phyloP scores from a whole-genome alignment of 2,113 vertebrate genomes.

The Gallinago undulata region DNA sequence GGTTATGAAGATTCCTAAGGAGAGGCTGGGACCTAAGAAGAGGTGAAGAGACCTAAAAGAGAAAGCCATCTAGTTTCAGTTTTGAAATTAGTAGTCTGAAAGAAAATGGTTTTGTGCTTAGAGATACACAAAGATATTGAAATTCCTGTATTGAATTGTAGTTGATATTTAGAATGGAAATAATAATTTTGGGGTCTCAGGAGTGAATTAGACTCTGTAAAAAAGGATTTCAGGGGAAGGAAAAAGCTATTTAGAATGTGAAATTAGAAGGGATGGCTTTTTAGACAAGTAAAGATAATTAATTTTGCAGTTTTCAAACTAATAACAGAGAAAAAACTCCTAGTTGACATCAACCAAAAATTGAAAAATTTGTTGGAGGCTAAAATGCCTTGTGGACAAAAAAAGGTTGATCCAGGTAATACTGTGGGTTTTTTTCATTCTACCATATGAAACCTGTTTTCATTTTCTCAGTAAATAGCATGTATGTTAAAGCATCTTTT shows the following conservation, averaged over 20 bases:
- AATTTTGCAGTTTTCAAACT: neutral
- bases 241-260: neutral
- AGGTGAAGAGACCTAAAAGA: neutral
- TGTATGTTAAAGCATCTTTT: neutral
- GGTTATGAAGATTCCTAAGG: neutral
- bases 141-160: neutral
- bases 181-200: neutral
- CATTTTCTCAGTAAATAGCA: neutral
- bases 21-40: neutral
- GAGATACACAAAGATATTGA: neutral
- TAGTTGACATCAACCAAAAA: neutral
- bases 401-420: neutral
- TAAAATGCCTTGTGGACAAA: neutral
- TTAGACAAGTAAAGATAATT: neutral
- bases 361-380: neutral
- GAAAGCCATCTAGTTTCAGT: neutral
- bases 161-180: neutral
- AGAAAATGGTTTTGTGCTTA: neutral
- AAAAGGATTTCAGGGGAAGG: neutral
- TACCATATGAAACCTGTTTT: neutral
- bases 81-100: neutral
- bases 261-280: neutral
- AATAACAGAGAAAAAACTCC: neutral
- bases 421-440: neutral
- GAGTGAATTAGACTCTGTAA: neutral